Evolutionary conservation across 37 sponge, comb jelly and placozoan species (phyloP), one percentile per base, ranked within the genome.

Genomic region (Beroe ovata): DNA sequence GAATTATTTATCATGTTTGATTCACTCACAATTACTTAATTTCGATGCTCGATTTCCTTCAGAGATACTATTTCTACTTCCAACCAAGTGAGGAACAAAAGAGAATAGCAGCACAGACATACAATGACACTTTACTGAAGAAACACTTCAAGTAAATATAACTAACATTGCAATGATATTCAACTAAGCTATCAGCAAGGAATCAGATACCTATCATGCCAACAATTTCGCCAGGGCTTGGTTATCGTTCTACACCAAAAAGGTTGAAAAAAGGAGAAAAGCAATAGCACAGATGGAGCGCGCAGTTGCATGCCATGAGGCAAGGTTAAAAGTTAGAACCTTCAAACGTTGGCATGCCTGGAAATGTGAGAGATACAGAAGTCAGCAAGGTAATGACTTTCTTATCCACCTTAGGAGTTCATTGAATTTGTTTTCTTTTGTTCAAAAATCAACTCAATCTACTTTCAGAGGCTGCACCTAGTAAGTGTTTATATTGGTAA

Each of bases 51-150:
- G 11, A 19, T 58, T 58, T 62, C 30, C 21, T 1, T 42, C 54
- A 77, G 84, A 38, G 54, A 18, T 77, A 77, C 84, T 77, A 77
- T 23, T 77, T 77, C 38, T 77, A 77, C 47, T 77, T 77, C 33
- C 84, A 77, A 77, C 84, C 84, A 8, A 42, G 28, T 77, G 84
- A 42, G 25, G 84, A 77, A 40, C 84, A 77, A 19, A 77, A 77
- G 33, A 33, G 84, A 23, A 22, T 42, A 22, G 84, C 84, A 41
- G 84, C 84, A 6, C 84, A 77, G 33, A 35, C 84, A 4, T 77
- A 77, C 47, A 77, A 77, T 40, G 84, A 77, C 28, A 22, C 42
- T 25, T n/a, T 77, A 3, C 21, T 77, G 4, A 77, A 77, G 54
- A 77, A 77, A 41, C 84, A 77, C 33, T 77, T 77, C 54, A 39